Evolutionary conservation across 2,113 vertebrate species (phyloP).

Genomic region (Athene noctua): DNA sequence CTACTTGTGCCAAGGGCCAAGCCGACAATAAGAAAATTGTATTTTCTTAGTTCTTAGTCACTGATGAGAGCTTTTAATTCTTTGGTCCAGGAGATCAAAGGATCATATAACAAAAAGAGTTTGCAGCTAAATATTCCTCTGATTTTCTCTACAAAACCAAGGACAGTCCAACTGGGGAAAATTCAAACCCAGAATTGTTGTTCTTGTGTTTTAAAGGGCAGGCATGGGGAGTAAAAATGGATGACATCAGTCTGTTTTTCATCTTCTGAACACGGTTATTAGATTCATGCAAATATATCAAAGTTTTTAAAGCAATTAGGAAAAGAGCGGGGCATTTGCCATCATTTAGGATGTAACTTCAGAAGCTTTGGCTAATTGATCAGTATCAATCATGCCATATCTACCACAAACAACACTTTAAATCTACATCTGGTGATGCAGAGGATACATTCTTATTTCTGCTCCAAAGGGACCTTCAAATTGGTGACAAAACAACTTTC

Average conservation of each 20-base stretch:
- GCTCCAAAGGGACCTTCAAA: not conserved
- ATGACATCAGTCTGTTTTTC: not conserved
- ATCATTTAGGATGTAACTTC: not conserved
- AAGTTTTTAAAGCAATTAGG: not conserved
- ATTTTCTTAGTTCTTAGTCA: not conserved
- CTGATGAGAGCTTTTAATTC: not conserved
- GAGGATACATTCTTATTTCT: not conserved
- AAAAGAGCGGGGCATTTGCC: not conserved
- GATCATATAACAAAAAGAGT: not conserved
- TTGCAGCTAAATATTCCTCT: not conserved
- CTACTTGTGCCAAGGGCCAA: not conserved
- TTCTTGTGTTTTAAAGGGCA: not conserved
- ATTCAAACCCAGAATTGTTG: not conserved
- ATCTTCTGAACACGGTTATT: not conserved
- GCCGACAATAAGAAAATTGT: not conserved
- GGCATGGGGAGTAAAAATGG: not conserved
- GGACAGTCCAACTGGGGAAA: rapidly evolving
- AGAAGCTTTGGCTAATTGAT: not conserved
- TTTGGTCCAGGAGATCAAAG: not conserved
- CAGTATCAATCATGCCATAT: not conserved
- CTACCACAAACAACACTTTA: not conserved
- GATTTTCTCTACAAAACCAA: not conserved
- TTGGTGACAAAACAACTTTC: not conserved
- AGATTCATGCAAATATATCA: not conserved
- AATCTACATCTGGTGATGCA: not conserved